A percentile compares a stretch with the other conserved stretches of the same genome.
Conservation (phyloP, 2,113 vertebrate genomes). For the Sylvia atricapilla region DNA sequence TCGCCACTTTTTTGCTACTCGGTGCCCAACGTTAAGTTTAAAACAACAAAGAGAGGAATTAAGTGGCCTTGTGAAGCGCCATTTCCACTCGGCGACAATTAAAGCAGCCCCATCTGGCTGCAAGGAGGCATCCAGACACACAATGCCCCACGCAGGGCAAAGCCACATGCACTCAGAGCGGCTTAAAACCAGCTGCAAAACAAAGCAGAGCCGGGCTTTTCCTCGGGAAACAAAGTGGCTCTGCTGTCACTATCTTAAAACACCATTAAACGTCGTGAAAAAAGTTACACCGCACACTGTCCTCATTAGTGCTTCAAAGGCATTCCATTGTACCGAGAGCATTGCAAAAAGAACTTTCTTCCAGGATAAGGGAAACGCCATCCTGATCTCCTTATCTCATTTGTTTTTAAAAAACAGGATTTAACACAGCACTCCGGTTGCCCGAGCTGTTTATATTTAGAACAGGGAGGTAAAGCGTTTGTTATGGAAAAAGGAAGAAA, state of each 20-base stretch:
- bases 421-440: background rate
- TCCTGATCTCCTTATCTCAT: background rate
- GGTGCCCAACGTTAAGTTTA: background rate
- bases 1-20: background rate
- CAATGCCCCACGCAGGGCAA: slow-evolving; percentile 59
- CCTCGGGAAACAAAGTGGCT: slow-evolving; percentile 75
- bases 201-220: slow-evolving; percentile 75
- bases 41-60: background rate
- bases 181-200: slow-evolving; percentile 67
- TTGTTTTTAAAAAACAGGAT: background rate
- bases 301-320: slow-evolving; percentile 48
- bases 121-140: slow-evolving; percentile 58
- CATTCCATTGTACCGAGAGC: slow-evolving; percentile 4
- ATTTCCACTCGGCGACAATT: background rate
- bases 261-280: slow-evolving; percentile 49
- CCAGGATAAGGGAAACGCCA: background rate
- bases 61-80: background rate
- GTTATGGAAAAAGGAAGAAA: background rate
- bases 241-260: slow-evolving; percentile 22
- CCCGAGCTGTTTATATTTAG: background rate
- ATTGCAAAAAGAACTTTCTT: slow-evolving; percentile 21
- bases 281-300: background rate
- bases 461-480: background rate
- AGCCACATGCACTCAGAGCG: slow-evolving; percentile 42
- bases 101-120: slow-evolving; percentile 46